phyloP scores from a whole-genome alignment of 2,113 vertebrate species.

The Megatriorchis doriae region DNA sequence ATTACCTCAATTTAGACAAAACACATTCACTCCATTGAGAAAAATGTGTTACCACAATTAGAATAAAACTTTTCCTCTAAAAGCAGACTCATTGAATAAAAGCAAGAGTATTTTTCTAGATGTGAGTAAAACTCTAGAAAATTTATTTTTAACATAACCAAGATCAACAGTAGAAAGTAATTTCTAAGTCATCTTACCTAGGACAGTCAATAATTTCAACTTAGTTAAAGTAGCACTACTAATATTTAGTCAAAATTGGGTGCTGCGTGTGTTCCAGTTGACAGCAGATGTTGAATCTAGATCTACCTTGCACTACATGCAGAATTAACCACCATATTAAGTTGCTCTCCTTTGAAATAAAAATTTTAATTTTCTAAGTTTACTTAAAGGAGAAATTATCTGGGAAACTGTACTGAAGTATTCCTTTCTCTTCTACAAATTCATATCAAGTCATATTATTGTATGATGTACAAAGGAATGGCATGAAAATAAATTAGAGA shows the following conservation, averaged over 20 bases:
- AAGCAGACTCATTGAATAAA: neutral
- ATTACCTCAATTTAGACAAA: neutral
- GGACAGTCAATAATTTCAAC: neutral
- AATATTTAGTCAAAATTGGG: neutral
- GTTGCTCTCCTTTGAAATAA: neutral
- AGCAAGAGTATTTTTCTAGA: neutral
- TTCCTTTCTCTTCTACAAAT: neutral
- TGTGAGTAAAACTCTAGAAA: neutral
- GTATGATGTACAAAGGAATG: neutral
- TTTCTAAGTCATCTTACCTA: neutral
- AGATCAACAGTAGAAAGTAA: neutral
- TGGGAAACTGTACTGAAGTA: neutral
- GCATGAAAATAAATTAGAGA: neutral
- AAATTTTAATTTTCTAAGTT: neutral
- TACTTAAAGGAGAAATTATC: neutral
- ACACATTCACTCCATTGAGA: neutral
- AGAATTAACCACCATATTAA: neutral
- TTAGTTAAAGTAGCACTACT: neutral
- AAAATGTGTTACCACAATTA: neutral
- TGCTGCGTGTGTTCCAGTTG: neutral
- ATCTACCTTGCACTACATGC: neutral
- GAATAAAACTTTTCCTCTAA: neutral
- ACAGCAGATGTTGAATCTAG: neutral
- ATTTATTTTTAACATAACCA: neutral
- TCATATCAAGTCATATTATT: neutral